Base-by-base conservation (phyloP, 2,888 invertebrate species). In the Leptopilina drosophilae region DNA sequence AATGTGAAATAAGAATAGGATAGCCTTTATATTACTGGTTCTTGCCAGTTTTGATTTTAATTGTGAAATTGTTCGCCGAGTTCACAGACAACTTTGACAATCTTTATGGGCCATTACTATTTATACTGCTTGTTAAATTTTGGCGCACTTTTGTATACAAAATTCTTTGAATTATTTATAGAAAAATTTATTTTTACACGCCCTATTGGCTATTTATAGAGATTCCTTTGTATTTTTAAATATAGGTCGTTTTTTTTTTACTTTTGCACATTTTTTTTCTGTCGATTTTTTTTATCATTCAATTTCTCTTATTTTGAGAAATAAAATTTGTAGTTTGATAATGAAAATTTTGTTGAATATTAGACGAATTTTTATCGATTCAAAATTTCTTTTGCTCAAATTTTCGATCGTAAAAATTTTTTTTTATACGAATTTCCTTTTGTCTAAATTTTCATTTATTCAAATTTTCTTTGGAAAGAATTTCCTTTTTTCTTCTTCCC, bases 81-180 rank as follows among this genome's bases (percentile, higher is more conserved):
- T 62, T 15, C 62, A n/a, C 62, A 62, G 62, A 62, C 15, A 62
- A 62, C 62, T 62, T 65, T 65, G 65, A 42, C 40, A 40, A 40
- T 65, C 65, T 65, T 65, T 65, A 65, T 65, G 65, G n/a, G 9
- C 65, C n/a, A 42, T 40, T 40, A 42, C 65, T 65, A 65, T 65
- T 65, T 65, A 65, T 65, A 65, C n/a, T 65, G 33, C 65, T 65
- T 65, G 40, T 65, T 65, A 65, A 65, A 40, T 65, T 42, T 65
- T 65, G 65, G 65, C 65, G 33, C 14, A 65, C 40, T 40, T 42
- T 65, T 42, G 40, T 65, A 33, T 65, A 40, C 42, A 49, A 9
- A 42, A 65, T 40, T 42, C 40, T 65, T 42, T 42, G 40, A 65
- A 14, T 65, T 65, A 65, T 65, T 65, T 33, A 40, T 65, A 65